Evolutionary conservation across 2,797 vertebrate species (phyloP).

Genomic region (Spinus olivaceus): DNA sequence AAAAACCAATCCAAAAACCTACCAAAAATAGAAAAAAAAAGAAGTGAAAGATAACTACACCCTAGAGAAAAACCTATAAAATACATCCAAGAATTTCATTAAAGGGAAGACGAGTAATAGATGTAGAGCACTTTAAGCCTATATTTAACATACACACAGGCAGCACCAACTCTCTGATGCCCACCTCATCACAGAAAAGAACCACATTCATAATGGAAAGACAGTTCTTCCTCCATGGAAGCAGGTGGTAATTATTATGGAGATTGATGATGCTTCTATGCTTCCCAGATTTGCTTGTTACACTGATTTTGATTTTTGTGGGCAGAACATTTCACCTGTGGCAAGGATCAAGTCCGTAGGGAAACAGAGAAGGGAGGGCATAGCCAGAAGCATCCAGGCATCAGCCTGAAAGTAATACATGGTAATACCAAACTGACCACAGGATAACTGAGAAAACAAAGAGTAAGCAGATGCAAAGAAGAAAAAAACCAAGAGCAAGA

Average conservation of each 20-base stretch:
- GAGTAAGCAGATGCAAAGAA: not conserved
- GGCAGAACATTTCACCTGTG: not conserved
- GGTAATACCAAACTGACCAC: not conserved
- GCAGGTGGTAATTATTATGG: not conserved
- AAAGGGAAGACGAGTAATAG: not conserved
- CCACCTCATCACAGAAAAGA: not conserved
- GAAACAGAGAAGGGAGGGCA: not conserved
- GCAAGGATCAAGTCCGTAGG: not conserved
- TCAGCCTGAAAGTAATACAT: not conserved
- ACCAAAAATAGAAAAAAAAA: not conserved
- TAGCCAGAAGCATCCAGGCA: not conserved
- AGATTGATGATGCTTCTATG: not conserved
- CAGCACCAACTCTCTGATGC: not conserved
- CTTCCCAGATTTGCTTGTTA: not conserved
- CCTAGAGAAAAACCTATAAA: not conserved
- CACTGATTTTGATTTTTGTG: not conserved
- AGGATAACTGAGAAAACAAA: not conserved
- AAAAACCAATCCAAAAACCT: accelerated
- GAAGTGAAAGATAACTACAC: not conserved
- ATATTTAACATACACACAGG: not conserved
- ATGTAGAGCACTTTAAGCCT: not conserved
- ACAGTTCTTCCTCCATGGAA: not conserved
- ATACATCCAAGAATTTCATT: not conserved
- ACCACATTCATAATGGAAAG: not conserved
- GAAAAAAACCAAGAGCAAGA: not conserved